A percentile compares a stretch with the other conserved stretches of the same genome.
Conservation (phyloP, 2,113 vertebrate genomes). For the Oreochromis spilurus region DNA sequence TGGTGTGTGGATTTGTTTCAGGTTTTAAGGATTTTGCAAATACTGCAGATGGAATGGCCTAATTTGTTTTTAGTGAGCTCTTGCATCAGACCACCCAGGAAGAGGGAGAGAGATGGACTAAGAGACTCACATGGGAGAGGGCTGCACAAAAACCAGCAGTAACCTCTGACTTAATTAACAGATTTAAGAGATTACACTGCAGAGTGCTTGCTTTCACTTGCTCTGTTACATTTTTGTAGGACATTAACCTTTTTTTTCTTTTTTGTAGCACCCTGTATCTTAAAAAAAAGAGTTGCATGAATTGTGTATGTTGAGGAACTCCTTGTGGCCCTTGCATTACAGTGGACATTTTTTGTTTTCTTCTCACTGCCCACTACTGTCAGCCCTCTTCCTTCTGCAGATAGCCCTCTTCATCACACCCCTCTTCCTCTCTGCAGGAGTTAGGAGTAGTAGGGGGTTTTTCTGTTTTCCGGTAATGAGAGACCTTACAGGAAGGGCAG, state of each 20-base stretch:
- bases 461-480: slow-evolving; percentile 52
- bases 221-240: not conserved
- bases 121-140: not conserved
- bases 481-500: slow-evolving; percentile 65
- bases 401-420: not conserved
- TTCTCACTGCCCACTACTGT: not conserved
- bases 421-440: not conserved
- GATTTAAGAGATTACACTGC: slow-evolving; percentile 41
- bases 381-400: not conserved
- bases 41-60: slow-evolving; percentile 4
- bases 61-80: slow-evolving; percentile 7
- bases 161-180: slow-evolving; percentile 38
- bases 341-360: not conserved
- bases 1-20: not conserved
- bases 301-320: not conserved
- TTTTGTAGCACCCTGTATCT: not conserved
- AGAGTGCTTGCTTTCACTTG: not conserved
- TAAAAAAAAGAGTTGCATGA: not conserved
- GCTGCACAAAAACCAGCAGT: not conserved
- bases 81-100: slow-evolving; percentile 51
- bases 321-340: not conserved
- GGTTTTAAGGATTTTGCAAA: not conserved
- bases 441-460: not conserved
- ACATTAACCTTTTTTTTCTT: not conserved
- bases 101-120: not conserved